A percentile compares a stretch with the other conserved stretches of the same genome.
Evolutionary conservation across 2,888 invertebrate species (phyloP).

Genomic region (Apomyelois bistriatella): DNA sequence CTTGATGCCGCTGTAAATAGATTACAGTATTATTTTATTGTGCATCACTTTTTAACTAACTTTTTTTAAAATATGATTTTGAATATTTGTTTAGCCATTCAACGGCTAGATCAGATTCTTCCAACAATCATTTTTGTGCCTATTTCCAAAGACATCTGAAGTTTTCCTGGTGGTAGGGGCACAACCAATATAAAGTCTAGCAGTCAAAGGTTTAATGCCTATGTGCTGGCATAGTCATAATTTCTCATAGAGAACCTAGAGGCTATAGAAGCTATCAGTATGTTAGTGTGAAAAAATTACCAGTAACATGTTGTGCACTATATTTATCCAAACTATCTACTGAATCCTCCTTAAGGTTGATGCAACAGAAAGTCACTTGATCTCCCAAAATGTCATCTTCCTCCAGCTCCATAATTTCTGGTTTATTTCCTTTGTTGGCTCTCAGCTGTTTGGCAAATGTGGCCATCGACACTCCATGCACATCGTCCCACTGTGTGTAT

Average conservation of each 20-base stretch:
- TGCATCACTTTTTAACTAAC: too few relatives aligned
- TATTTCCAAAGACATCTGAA: too few relatives aligned
- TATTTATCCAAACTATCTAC: constrained; percentile 81
- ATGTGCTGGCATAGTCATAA: too few relatives aligned
- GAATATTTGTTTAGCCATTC: too few relatives aligned
- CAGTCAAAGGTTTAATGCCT: too few relatives aligned
- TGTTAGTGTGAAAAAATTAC: constrained; percentile 32
- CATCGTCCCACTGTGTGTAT: constrained; percentile 87
- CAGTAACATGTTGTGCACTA: constrained; percentile 80
- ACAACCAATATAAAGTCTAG: too few relatives aligned
- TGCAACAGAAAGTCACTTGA: constrained; percentile 82
- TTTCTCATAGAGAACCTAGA: too few relatives aligned
- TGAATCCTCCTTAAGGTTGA: constrained; percentile 83
- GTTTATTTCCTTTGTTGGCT: constrained; percentile 80
- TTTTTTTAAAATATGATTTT: too few relatives aligned
- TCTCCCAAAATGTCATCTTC: constrained; percentile 82
- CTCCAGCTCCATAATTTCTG: constrained; percentile 81
- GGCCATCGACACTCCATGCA: constrained; percentile 90
- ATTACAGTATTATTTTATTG: not conserved
- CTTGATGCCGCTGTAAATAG: constrained; percentile 65
- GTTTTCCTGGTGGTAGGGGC: too few relatives aligned
- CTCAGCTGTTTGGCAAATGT: constrained; percentile 82
- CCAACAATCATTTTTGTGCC: too few relatives aligned
- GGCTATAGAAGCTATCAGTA: too few relatives aligned
- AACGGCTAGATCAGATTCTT: too few relatives aligned